Base-by-base conservation (phyloP, 2,113 vertebrate species). In the Gasterosteus aculeatus region DNA sequence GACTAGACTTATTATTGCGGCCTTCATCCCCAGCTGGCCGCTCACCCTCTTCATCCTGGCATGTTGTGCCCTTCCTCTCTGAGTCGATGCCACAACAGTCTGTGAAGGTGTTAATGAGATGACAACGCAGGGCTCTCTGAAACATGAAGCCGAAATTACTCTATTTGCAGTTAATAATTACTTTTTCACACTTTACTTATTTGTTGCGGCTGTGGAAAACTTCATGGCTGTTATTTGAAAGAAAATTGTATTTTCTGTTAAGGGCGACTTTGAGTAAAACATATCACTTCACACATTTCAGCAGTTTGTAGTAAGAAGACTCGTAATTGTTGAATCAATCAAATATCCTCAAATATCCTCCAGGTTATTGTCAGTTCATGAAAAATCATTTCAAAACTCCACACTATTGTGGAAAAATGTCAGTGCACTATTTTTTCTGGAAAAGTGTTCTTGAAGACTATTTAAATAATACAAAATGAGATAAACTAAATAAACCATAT, bases 1-100 rank as follows among this genome's bases (percentile, higher is more conserved):
- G 51, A 53, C 31, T 16, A 70, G 82, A 57, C 81, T 92, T 72
- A 51, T 94, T 77, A 35, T 91, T 58, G 84, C 94, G 84, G 88
- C 91, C 80, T 96, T 94, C 84, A 84, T 89, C 47, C 88, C 88
- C 31, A 75, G 82, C 78, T 96, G 94, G 94, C 95, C 95, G 75
- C 78, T 95, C 70, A 89, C 87, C 65, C 87, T 94, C 82, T 85
- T 95, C 75, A 89, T 95, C 77, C 88, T 94, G 84, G 91, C 91
- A 66, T 92, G 88, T 26, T 51, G 18, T 93, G 82, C 93, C 81
- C 79, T 92, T 94, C 38, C 60, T 93, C 87, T 82, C 90, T 72
- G 91, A 82, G 87, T 77, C 93, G 83, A 91, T 88, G 71, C 93
- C 94, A 84, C 91, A 95, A 89, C 89, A 93, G 53, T 89, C 93